phyloP scores from a whole-genome alignment of 2,113 vertebrate genomes.

The Poeciliopsis occidentalis region DNA sequence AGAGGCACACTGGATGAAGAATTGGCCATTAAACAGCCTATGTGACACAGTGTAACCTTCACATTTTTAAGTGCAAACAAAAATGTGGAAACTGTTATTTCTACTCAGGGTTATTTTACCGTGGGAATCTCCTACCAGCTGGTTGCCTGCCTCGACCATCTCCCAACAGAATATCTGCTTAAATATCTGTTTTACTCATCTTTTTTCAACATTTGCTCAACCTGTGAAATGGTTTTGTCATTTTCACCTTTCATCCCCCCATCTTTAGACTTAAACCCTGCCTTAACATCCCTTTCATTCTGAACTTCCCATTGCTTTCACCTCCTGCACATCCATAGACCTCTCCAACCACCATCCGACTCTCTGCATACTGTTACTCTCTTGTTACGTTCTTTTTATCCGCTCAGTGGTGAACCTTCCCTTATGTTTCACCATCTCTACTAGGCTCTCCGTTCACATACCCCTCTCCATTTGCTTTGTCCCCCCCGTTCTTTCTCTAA shows the following conservation, averaged over 20 bases:
- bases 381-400: conserved; percentile 41
- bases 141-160: neutral
- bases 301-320: conserved; percentile 21
- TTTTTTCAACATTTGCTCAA: neutral
- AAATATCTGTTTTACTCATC: neutral
- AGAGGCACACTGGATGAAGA: no score
- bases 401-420: conserved; percentile 36
- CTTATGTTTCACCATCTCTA: conserved; percentile 34
- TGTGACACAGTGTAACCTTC: no score
- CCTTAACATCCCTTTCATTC: conserved; percentile 25
- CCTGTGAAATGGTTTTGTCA: neutral
- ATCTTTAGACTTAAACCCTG: conserved; percentile 13
- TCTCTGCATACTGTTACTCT: conserved; percentile 42
- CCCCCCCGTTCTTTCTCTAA: conserved; percentile 67
- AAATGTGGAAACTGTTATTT: no score
- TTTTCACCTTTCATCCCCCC: conserved; percentile 7
- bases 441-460: conserved; percentile 31
- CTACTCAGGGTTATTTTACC: no score
- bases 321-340: conserved; percentile 26
- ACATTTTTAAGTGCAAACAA: no score
- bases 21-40: no score
- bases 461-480: conserved; percentile 55
- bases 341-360: conserved; percentile 24
- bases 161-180: neutral
- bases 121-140: no score